These are phyloP conservation scores for Diachrysia chrysitis DNA, from an alignment of 2,888 invertebrate species.

Conservation along the genomic window DNA sequence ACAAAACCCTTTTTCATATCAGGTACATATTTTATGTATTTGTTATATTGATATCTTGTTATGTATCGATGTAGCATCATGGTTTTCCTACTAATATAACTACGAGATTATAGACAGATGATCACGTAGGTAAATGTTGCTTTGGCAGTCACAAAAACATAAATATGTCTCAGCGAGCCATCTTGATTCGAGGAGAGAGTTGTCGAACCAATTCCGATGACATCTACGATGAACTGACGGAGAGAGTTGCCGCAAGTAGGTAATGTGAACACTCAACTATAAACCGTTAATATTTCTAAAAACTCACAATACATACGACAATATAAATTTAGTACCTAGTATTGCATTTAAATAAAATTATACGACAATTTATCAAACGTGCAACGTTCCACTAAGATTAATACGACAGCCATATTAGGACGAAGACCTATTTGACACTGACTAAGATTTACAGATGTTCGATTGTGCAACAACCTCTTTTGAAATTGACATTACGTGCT, in stretches of 20 bases:
- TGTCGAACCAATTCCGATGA: constrained; percentile 5
- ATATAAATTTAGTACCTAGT: constrained; percentile 3
- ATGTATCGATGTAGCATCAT: not conserved
- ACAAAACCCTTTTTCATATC: not conserved
- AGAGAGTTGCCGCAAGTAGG: not conserved
- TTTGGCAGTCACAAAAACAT: not conserved
- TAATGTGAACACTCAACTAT: constrained; percentile 1
- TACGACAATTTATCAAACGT: not conserved
- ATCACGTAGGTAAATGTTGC: not conserved
- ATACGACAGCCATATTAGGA: constrained; percentile 34
- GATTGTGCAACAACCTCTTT: constrained; percentile 46
- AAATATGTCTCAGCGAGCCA: not conserved
- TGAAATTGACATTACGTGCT: constrained; percentile 51
- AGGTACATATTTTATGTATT: not conserved
- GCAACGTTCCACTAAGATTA: constrained; percentile 20
- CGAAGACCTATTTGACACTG: constrained; percentile 19
- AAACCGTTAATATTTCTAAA: not conserved
- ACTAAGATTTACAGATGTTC: constrained; percentile 50
- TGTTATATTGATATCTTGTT: not conserved
- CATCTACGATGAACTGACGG: not conserved
- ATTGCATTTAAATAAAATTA: constrained; percentile 1
- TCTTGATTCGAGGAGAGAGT: constrained; percentile 6
- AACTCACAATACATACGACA: not conserved
- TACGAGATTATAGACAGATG: not conserved
- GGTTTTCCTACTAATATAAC: not conserved